These are phyloP conservation scores for Idaea dimidiata DNA, from an alignment of 2,888 invertebrate genomes.

Conservation along the genomic window DNA sequence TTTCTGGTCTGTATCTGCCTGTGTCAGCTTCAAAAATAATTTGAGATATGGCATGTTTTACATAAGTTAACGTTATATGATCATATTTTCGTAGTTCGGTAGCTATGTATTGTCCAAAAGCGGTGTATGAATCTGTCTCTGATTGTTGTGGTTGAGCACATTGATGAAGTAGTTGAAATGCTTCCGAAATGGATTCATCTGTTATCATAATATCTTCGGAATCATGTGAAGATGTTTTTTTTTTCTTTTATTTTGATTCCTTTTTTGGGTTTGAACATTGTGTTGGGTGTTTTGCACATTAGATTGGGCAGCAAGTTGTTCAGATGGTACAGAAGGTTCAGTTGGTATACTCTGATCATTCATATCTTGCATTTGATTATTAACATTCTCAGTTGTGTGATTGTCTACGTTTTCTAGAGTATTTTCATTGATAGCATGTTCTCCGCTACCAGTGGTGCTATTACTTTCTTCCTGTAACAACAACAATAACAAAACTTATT, in stretches of 20 bases:
- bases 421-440: conserved; percentile 14
- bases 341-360: conserved; percentile 19
- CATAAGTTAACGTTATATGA: conserved; percentile 24
- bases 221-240: conserved; percentile 25
- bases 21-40: conserved; percentile 33
- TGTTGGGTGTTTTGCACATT: conserved; percentile 21
- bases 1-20: conserved; percentile 14
- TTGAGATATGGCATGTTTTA: conserved; percentile 29
- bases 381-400: conserved; percentile 16
- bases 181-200: conserved; percentile 32
- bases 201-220: conserved; percentile 25
- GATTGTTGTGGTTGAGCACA: conserved; percentile 31
- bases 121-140: conserved; percentile 23
- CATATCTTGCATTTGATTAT: conserved; percentile 9
- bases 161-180: conserved; percentile 28
- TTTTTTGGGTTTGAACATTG: too few species aligned
- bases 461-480: conserved; percentile 25
- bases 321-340: conserved; percentile 14
- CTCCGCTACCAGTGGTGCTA: conserved; percentile 23
- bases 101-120: conserved; percentile 30
- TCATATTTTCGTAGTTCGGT: conserved; percentile 32
- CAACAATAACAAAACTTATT: conserved; percentile 21
- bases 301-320: conserved; percentile 16
- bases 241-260: conserved; percentile 26
- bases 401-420: conserved; percentile 17